Conservation (phyloP, 1,140 invertebrate species). For the Drosophila dunni region DNA sequence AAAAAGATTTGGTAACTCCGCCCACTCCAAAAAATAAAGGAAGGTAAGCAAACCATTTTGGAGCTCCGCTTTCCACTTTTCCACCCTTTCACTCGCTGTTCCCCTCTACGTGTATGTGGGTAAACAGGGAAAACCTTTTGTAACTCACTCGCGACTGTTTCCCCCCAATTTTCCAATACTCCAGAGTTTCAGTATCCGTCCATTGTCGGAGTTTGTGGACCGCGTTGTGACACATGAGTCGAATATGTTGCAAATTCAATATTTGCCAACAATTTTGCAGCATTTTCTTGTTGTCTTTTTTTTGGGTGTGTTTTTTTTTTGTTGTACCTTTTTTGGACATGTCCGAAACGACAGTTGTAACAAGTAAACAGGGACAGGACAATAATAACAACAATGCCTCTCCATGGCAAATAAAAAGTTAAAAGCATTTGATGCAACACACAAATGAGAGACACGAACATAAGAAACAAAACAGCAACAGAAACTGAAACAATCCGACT, state of each 20-base stretch:
- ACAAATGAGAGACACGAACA: conserved; percentile 36
- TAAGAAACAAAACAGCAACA: conserved; percentile 22
- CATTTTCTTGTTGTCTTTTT: conserved; percentile 58
- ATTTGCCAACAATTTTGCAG: conserved; percentile 84
- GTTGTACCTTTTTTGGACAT: conserved; percentile 35
- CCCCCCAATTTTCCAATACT: conserved; percentile 9
- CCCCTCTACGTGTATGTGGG: conserved; percentile 60
- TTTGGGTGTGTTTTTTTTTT: conserved; percentile 31
- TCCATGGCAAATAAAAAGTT: conserved; percentile 71
- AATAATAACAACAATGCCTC: conserved; percentile 43
- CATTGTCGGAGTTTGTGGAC: conserved; percentile 27
- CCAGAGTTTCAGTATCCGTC: conserved; percentile 1
- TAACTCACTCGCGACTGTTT: conserved; percentile 69
- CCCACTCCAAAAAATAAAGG: conserved; percentile 1
- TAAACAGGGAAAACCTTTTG: conserved; percentile 78
- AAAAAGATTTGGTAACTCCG: conserved; percentile 29
- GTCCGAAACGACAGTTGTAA: conserved; percentile 61
- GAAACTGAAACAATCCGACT: conserved; percentile 1
- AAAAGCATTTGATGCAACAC: conserved; percentile 73
- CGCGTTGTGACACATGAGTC: conserved; percentile 73
- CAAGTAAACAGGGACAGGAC: conserved; percentile 62
- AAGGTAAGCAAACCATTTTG: conserved; percentile 44
- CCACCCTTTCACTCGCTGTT: neutral
- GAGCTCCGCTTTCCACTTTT: conserved; percentile 21
- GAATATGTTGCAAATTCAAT: conserved; percentile 84